Evolutionary conservation across 2,888 invertebrate species (phyloP).

Genomic region (Drosophila monieri): DNA sequence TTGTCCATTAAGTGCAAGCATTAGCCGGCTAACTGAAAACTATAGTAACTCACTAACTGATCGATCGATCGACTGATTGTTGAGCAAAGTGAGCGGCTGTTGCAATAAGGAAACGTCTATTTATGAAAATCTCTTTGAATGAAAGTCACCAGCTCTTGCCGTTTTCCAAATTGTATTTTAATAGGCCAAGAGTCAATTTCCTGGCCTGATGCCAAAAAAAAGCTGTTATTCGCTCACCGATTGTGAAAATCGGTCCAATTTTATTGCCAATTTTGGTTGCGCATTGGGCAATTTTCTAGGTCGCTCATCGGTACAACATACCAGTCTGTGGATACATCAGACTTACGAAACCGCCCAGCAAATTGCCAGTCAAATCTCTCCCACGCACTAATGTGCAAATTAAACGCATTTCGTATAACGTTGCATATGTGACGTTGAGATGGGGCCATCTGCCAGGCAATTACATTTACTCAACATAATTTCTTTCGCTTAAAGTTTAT

Average conservation of each 20-base stretch:
- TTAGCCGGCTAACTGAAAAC: constrained; percentile 29
- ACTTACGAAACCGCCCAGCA: constrained; percentile 27
- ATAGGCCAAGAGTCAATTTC: constrained; percentile 62
- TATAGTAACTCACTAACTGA: constrained; percentile 31
- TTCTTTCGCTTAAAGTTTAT: constrained; percentile 49
- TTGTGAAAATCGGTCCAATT: constrained; percentile 59
- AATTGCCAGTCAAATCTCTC: constrained; percentile 26
- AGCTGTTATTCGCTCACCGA: constrained; percentile 23
- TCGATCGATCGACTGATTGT: constrained; percentile 18
- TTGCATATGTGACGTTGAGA: constrained; percentile 24
- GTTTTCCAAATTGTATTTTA: constrained; percentile 59
- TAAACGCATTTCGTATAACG: constrained; percentile 32
- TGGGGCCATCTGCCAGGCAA: constrained; percentile 52
- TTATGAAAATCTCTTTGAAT: constrained; percentile 41
- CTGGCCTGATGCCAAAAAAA: constrained; percentile 58
- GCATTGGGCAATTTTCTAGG: constrained; percentile 63
- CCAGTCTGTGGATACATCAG: not conserved
- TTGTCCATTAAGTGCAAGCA: constrained; percentile 24
- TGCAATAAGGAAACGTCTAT: constrained; percentile 67
- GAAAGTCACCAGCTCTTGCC: constrained; percentile 54
- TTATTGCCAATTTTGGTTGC: constrained; percentile 48
- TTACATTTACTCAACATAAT: constrained; percentile 67
- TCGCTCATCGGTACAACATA: constrained; percentile 21
- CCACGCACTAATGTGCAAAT: constrained; percentile 65
- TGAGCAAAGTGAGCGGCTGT: constrained; percentile 23